Evolutionary conservation across 2,797 vertebrate genomes (phyloP).

Genomic region (Malurus splendens): DNA sequence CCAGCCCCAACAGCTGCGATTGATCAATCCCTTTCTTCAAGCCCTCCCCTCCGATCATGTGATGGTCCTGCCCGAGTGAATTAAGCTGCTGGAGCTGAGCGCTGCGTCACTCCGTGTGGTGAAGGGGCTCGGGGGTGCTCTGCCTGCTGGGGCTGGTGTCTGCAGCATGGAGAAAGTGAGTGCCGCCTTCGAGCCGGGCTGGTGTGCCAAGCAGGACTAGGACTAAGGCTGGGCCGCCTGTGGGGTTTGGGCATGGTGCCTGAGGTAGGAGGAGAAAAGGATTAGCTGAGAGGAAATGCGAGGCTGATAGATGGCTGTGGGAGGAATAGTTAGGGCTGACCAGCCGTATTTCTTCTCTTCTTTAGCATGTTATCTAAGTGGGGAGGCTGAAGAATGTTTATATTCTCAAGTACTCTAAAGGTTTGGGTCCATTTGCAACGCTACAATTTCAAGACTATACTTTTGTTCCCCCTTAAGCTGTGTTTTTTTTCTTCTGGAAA

Average conservation of each 20-base stretch:
- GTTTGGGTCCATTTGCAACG: rapidly evolving
- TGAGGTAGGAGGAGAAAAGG: background rate
- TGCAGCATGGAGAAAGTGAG: constrained; percentile 57
- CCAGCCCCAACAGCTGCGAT: background rate
- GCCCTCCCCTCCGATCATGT: background rate
- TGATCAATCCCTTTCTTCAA: background rate
- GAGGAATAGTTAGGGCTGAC: background rate
- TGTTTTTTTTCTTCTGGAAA: background rate
- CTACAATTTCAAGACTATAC: background rate
- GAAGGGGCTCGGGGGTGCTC: background rate
- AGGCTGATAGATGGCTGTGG: background rate
- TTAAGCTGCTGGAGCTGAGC: background rate
- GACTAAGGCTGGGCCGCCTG: rapidly evolving
- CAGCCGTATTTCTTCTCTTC: background rate
- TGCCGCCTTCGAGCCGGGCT: background rate
- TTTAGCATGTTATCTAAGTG: rapidly evolving
- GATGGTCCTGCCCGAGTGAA: background rate
- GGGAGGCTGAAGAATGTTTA: background rate
- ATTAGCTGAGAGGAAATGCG: background rate
- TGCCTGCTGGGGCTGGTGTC: background rate
- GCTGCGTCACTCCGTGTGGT: background rate
- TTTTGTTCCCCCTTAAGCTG: rapidly evolving
- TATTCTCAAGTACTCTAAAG: background rate
- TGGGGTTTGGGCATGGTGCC: background rate
- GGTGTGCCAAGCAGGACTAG: rapidly evolving